Evolutionary conservation across 2,113 vertebrate genomes (phyloP).

Genomic region (Anoura caudifer): DNA sequence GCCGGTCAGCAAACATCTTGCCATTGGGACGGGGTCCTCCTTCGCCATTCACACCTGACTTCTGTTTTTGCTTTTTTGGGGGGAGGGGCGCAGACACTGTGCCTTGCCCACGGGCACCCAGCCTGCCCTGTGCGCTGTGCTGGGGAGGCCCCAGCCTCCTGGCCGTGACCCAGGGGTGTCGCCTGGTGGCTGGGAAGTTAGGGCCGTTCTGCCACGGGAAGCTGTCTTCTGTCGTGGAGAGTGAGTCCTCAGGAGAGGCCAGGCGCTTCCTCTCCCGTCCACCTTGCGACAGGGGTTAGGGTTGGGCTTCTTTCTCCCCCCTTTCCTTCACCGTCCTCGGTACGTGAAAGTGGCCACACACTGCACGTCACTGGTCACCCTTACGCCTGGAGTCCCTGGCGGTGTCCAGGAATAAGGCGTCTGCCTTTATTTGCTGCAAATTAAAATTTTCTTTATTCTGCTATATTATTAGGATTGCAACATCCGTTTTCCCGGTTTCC

Average conservation of each 20-base stretch:
- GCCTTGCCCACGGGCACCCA: not conserved
- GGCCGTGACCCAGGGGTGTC: not conserved
- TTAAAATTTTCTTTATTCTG: not conserved
- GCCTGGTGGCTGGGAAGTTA: not conserved
- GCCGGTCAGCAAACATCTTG: not conserved
- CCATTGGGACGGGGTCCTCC: not conserved
- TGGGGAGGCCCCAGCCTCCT: not conserved
- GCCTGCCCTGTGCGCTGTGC: not conserved
- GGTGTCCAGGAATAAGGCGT: not conserved
- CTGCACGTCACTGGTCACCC: not conserved
- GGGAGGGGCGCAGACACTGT: fast-evolving
- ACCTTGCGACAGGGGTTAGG: no score
- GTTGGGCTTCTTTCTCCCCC: no score
- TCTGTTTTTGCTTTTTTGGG: not conserved
- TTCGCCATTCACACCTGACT: not conserved
- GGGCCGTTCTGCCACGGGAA: not conserved
- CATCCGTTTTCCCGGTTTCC: constrained; percentile 10
- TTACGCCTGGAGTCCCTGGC: not conserved
- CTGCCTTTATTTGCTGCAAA: constrained; percentile 18
- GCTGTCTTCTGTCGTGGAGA: not conserved
- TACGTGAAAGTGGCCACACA: not conserved
- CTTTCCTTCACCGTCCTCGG: not conserved
- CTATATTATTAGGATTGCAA: not conserved
- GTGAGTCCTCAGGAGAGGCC: not conserved
- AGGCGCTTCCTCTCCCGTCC: not conserved